These are phyloP conservation scores for Rugalucina vietnamica DNA, from an alignment of 2,888 invertebrate species.

Conservation along the genomic window DNA sequence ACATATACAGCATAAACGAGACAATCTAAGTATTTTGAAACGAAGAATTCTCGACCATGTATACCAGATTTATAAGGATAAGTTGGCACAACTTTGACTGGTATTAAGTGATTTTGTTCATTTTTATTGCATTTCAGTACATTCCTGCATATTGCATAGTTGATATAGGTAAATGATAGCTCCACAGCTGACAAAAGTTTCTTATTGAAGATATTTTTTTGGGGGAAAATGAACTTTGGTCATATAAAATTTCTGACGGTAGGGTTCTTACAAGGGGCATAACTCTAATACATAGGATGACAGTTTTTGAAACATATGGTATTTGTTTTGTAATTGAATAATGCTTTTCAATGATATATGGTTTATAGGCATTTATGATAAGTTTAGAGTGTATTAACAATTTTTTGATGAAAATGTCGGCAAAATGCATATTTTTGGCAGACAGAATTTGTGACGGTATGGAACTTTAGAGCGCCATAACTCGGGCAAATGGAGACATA, in stretches of 20 bases:
- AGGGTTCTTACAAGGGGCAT: not conserved
- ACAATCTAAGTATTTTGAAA: too few relatives aligned
- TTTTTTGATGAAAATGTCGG: not conserved
- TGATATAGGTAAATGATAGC: not conserved
- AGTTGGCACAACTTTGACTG: too few relatives aligned
- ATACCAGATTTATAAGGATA: too few relatives aligned
- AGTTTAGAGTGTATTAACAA: not conserved
- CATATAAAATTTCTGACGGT: not conserved
- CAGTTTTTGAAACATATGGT: not conserved
- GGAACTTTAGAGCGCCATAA: not conserved
- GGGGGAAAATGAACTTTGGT: not conserved
- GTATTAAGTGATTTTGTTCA: too few relatives aligned
- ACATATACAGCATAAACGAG: too few relatives aligned
- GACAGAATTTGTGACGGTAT: not conserved
- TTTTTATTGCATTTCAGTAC: too few relatives aligned
- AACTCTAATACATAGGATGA: not conserved
- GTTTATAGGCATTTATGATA: not conserved
- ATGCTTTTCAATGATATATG: not conserved
- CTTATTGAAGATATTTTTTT: not conserved
- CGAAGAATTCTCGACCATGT: too few relatives aligned
- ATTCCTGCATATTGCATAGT: not conserved
- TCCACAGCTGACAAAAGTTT: not conserved
- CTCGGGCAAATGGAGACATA: not conserved
- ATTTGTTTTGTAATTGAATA: not conserved
- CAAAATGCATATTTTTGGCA: not conserved